phyloP scores from a whole-genome alignment of 2,888 invertebrate genomes.

The Perdita meconis region DNA sequence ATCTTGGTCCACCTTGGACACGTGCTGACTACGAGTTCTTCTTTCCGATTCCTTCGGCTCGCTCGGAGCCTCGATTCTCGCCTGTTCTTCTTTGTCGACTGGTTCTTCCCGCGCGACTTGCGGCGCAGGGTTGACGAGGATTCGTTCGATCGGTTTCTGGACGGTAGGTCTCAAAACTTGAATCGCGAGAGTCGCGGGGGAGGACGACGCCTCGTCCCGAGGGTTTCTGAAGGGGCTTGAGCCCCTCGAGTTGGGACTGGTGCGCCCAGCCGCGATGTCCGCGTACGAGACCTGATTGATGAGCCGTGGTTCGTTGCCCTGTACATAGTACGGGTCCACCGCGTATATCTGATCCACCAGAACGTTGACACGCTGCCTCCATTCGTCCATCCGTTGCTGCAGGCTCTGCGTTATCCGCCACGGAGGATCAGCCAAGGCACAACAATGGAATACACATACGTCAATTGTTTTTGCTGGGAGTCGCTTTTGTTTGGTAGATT shows the following conservation, averaged over 20 bases:
- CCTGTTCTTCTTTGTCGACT: background rate
- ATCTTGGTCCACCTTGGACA: conserved; percentile 42
- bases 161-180: conserved; percentile 75
- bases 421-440: conserved; percentile 83
- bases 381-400: conserved; percentile 87
- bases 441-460: conserved; percentile 74
- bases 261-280: conserved; percentile 89
- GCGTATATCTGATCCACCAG: conserved; percentile 90
- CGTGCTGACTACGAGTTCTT: conserved; percentile 23
- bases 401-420: conserved; percentile 87
- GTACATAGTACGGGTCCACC: conserved; percentile 90
- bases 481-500: conserved; percentile 32
- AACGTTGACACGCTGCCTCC: conserved; percentile 89
- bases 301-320: conserved; percentile 85
- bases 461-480: conserved; percentile 63
- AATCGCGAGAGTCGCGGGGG: conserved; percentile 59
- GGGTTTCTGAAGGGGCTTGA: conserved; percentile 78
- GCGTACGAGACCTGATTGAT: conserved; percentile 85
- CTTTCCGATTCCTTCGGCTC: conserved; percentile 34
- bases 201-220: conserved; percentile 71
- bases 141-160: conserved; percentile 78
- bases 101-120: background rate
- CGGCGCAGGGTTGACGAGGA: background rate
- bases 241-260: conserved; percentile 83
- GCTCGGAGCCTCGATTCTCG: background rate